These are phyloP conservation scores for Pollenia angustigena DNA, from an alignment of 2,888 invertebrate genomes.

Conservation along the genomic window DNA sequence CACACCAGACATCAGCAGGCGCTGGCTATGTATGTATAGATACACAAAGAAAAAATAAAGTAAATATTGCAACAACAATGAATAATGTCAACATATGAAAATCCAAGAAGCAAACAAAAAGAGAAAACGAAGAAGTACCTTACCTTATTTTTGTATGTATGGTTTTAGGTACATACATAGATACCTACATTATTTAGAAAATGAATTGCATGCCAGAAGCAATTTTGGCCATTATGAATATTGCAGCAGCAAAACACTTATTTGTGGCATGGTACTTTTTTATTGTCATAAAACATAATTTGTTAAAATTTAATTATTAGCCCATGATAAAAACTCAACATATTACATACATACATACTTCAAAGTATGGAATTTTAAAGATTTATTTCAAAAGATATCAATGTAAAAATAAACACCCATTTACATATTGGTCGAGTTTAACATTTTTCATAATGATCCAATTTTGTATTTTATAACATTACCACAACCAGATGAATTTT, in stretches of 20 bases:
- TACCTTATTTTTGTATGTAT: no score
- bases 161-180: background rate
- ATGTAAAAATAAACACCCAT: background rate
- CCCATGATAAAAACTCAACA: background rate
- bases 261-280: constrained; percentile 29
- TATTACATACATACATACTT: no score
- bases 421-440: no score
- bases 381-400: constrained; percentile 23
- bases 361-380: constrained; percentile 15
- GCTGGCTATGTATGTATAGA: background rate
- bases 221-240: constrained; percentile 26
- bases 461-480: no score
- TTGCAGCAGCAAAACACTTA: constrained; percentile 28
- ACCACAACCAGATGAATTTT: no score
- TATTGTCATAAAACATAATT: constrained; percentile 35
- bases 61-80: constrained; percentile 25
- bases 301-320: constrained; percentile 37
- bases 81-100: constrained; percentile 17
- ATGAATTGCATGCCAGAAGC: constrained; percentile 51
- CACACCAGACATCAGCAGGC: constrained; percentile 17
- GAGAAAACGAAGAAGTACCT: background rate
- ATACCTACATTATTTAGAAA: constrained; percentile 10
- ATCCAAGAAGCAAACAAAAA: constrained; percentile 34
- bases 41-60: background rate
- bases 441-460: no score